phyloP scores from a whole-genome alignment of 2,113 vertebrate species.

The Melanotaenia duboulayi region DNA sequence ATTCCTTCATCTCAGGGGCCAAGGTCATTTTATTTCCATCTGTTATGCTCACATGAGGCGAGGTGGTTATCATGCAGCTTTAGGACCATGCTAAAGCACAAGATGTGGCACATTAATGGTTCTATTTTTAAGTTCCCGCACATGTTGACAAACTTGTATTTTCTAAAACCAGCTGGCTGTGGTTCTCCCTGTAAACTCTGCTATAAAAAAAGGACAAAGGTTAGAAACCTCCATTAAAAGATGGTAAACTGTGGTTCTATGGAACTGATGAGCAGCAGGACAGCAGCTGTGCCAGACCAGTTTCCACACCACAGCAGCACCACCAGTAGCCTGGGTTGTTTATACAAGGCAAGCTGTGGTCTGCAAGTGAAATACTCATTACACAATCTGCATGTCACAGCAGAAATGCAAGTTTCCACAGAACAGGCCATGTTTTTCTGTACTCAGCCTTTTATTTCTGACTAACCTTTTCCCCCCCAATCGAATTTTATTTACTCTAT shows the following conservation, averaged over 20 bases:
- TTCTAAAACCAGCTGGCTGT: not conserved
- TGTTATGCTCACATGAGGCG: too few species aligned
- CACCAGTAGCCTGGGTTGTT: not conserved
- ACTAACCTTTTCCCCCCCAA: not conserved
- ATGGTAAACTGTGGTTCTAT: not conserved
- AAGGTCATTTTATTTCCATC: too few species aligned
- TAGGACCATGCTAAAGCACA: too few species aligned
- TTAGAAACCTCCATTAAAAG: not conserved
- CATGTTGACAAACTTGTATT: not conserved
- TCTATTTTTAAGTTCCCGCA: too few species aligned
- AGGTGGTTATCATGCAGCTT: too few species aligned
- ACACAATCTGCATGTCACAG: not conserved
- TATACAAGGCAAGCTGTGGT: conserved; percentile 5
- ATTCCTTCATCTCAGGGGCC: too few species aligned
- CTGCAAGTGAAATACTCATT: not conserved
- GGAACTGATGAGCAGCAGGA: not conserved
- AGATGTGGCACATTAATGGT: too few species aligned
- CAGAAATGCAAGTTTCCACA: not conserved
- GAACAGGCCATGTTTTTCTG: not conserved
- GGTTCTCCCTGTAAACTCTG: not conserved
- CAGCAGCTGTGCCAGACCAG: not conserved
- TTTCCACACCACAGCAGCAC: conserved; percentile 21
- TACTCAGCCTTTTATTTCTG: not conserved
- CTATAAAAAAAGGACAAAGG: not conserved
- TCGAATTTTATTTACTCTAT: too few species aligned